Percentiles rank a stretch among this genome's conserved stretches.
phyloP scores from a whole-genome alignment of 2,797 vertebrate species.

The Notolepis coatsorum region DNA sequence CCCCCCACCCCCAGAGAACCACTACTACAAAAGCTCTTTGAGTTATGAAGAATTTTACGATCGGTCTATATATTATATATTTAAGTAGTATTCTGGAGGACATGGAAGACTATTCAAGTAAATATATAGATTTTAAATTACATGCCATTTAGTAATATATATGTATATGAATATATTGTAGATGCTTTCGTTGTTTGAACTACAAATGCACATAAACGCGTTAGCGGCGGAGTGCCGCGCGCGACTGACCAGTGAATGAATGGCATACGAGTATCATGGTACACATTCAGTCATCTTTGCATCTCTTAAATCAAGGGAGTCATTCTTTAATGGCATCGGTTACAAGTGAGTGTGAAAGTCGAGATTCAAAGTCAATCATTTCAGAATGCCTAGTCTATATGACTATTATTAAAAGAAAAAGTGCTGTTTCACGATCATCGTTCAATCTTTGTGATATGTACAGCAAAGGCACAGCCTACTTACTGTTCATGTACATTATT shows the following conservation, averaged over 20 bases:
- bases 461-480: slow-evolving; percentile 48
- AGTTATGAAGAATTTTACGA: slow-evolving; percentile 61
- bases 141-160: slow-evolving; percentile 68
- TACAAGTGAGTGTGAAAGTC: slow-evolving; percentile 12
- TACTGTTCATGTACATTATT: slow-evolving; percentile 63
- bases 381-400: slow-evolving; percentile 37
- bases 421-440: slow-evolving; percentile 25
- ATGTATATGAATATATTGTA: slow-evolving; percentile 62
- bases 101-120: slow-evolving; percentile 50
- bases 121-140: slow-evolving; percentile 54
- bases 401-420: slow-evolving; percentile 40
- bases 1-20: slow-evolving; percentile 57
- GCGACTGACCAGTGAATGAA: slow-evolving; percentile 43
- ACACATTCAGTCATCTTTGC: slow-evolving; percentile 19
- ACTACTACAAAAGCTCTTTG: slow-evolving; percentile 62
- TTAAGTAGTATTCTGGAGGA: slow-evolving; percentile 67
- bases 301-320: slow-evolving; percentile 19
- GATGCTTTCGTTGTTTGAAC: slow-evolving; percentile 52
- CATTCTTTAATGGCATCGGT: slow-evolving; percentile 28
- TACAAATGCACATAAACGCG: slow-evolving; percentile 44
- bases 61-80: slow-evolving; percentile 69
- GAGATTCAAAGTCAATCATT: slow-evolving; percentile 55
- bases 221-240: slow-evolving; percentile 19
- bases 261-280: slow-evolving; percentile 26
- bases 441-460: slow-evolving; percentile 41